Percentiles rank a stretch among this genome's conserved stretches.
Conservation (phyloP, 2,797 vertebrate species). For the Peromyscus aztecus region DNA sequence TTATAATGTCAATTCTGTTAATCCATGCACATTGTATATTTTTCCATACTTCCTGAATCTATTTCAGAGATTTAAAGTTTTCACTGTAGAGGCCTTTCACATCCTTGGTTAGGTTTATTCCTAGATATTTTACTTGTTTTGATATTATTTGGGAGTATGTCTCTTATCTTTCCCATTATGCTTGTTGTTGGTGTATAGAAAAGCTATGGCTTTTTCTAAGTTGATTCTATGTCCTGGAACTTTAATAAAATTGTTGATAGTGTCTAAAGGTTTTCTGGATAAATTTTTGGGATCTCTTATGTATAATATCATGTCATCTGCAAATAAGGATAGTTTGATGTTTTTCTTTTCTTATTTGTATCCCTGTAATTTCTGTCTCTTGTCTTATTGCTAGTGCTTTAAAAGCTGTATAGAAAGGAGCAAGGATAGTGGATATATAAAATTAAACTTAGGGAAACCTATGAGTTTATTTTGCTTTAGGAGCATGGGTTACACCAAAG, state of each 20-base stretch:
- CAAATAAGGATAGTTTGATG: not conserved
- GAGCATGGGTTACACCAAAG: not conserved
- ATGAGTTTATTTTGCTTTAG: not conserved
- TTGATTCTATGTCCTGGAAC: not conserved
- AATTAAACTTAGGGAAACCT: not conserved
- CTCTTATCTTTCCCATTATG: not conserved
- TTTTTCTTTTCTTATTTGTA: not conserved
- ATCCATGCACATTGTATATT: not conserved
- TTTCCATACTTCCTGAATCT: not conserved
- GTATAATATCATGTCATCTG: not conserved
- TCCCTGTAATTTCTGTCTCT: not conserved
- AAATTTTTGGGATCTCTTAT: not conserved
- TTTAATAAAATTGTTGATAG: not conserved
- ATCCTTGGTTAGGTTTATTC: not conserved
- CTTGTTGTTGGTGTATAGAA: not conserved
- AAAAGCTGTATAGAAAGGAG: not conserved
- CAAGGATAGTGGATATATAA: not conserved
- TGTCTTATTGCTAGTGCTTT: not conserved
- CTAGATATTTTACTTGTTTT: not conserved
- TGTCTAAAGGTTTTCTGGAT: not conserved
- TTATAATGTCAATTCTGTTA: not conserved
- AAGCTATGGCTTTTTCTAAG: not conserved
- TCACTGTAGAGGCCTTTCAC: not conserved
- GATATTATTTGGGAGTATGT: not conserved
- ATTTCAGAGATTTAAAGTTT: not conserved